A percentile compares a stretch with the other conserved stretches of the same genome.
Conservation (phyloP, 2,113 vertebrate species). For the Genyomyrus donnyi region DNA sequence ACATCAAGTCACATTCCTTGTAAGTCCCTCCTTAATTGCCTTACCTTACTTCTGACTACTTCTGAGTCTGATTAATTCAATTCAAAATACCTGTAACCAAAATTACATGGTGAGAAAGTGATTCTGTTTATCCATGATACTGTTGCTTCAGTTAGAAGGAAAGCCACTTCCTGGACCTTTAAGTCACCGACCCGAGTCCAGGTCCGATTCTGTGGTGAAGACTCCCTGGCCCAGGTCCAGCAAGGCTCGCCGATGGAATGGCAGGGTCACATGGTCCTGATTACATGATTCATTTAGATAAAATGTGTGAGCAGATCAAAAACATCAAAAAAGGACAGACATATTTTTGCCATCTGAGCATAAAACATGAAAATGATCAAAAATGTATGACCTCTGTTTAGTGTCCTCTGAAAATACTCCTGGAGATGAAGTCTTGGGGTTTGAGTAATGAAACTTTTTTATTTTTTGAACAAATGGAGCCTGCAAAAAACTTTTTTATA, state of each 20-base stretch:
- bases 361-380: slow-evolving; percentile 13
- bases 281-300: slow-evolving; percentile 15
- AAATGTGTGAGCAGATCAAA: slow-evolving; percentile 16
- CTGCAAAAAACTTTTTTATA: not conserved
- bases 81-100: not conserved
- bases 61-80: not conserved
- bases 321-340: not conserved
- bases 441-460: not conserved
- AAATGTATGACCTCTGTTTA: slow-evolving; percentile 7
- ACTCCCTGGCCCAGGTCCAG: not conserved
- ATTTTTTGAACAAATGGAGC: not conserved
- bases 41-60: too few relatives aligned
- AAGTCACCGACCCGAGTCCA: not conserved
- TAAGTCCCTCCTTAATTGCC: too few relatives aligned
- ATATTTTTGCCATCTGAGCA: slow-evolving; percentile 17
- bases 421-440: not conserved
- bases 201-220: not conserved
- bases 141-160: not conserved
- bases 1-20: too few relatives aligned
- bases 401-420: slow-evolving; percentile 1
- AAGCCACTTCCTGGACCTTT: not conserved
- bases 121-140: not conserved
- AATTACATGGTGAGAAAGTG: not conserved
- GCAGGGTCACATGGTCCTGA: slow-evolving; percentile 17
- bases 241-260: not conserved